Conservation (phyloP, 2,888 invertebrate genomes). For the Auanema sp. region DNA sequence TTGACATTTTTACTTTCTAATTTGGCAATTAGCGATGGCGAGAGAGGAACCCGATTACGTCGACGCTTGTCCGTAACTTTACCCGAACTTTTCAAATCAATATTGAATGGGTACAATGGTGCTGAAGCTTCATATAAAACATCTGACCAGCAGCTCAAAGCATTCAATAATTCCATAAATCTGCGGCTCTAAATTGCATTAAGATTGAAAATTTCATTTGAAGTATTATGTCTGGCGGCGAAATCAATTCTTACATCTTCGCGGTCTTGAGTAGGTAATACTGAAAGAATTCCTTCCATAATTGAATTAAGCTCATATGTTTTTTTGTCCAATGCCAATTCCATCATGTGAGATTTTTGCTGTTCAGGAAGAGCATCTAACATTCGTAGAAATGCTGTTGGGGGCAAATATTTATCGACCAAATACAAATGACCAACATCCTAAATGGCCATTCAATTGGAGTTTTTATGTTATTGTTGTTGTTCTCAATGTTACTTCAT, state of each 20-base stretch:
- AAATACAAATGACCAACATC: conserved; percentile 4
- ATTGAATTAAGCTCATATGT: background rate
- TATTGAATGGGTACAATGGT: too few species aligned
- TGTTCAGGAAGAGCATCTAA: background rate
- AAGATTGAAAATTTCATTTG: too few species aligned
- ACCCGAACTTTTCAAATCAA: too few species aligned
- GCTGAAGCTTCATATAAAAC: too few species aligned
- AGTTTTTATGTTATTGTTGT: background rate
- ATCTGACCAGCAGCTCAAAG: too few species aligned
- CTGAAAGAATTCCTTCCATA: background rate
- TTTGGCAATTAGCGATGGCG: too few species aligned
- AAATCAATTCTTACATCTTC: background rate
- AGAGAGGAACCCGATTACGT: too few species aligned
- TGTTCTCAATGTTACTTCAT: background rate
- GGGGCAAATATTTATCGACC: conserved; percentile 2
- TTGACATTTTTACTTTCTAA: too few species aligned
- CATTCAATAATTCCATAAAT: too few species aligned
- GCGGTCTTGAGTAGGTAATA: background rate
- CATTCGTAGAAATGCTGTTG: background rate
- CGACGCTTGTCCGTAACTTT: too few species aligned
- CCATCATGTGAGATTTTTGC: background rate
- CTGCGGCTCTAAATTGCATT: too few species aligned
- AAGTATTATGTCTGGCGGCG: background rate
- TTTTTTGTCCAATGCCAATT: background rate
- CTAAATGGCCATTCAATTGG: background rate